phyloP scores from a whole-genome alignment of 2,888 invertebrate species.

The Latheticus oryzae region DNA sequence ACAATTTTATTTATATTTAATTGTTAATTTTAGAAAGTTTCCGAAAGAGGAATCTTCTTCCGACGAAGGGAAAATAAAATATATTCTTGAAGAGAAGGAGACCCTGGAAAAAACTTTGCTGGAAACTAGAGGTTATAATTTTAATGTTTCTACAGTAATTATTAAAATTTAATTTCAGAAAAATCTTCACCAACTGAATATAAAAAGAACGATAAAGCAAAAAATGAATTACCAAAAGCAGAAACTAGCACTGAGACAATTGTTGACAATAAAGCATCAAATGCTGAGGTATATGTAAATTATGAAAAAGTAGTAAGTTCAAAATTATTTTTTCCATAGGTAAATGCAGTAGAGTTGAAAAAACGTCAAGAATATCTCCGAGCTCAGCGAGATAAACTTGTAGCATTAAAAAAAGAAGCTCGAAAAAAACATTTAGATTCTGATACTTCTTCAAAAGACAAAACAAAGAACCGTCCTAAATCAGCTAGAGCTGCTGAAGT shows the following conservation, averaged over 20 bases:
- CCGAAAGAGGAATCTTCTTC: constrained; percentile 50
- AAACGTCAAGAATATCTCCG: constrained; percentile 87
- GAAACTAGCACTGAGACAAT: constrained; percentile 42
- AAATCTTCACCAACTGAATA: no score
- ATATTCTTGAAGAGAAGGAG: constrained; percentile 61
- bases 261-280: constrained; percentile 42
- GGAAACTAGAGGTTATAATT: constrained; percentile 50
- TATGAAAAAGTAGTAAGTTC: constrained; percentile 1
- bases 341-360: constrained; percentile 74
- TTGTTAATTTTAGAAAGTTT: constrained; percentile 55
- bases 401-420: constrained; percentile 89
- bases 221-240: constrained; percentile 17
- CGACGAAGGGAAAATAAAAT: constrained; percentile 55
- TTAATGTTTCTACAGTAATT: neutral
- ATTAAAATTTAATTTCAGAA: neutral
- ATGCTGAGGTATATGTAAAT: constrained; percentile 32
- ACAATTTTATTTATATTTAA: constrained; percentile 10
- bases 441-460: constrained; percentile 64
- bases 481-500: constrained; percentile 82
- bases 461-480: constrained; percentile 69
- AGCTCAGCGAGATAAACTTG: constrained; percentile 89
- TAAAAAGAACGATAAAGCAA: constrained; percentile 17
- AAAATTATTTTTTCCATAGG: constrained; percentile 55
- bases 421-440: constrained; percentile 82
- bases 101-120: constrained; percentile 60